phyloP scores from a whole-genome alignment of 53 echinoderm and acorn worm species.

The Zoroaster sp. region DNA sequence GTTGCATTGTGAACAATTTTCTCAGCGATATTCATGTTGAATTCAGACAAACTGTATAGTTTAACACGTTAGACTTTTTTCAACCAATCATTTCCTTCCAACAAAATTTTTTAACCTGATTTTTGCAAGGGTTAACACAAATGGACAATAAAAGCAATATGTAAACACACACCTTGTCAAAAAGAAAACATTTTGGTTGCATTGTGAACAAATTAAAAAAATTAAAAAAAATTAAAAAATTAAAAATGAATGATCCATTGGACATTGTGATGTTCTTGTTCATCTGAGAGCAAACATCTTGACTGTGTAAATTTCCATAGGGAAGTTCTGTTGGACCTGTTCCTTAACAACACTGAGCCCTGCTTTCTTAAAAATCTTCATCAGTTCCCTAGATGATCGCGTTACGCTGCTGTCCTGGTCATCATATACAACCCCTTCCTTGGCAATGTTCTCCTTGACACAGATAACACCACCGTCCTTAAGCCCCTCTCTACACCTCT shows the following conservation, averaged over 20 bases:
- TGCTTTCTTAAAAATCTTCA: conserved; percentile 63
- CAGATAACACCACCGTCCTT: conserved; percentile 76
- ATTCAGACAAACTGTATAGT: no score
- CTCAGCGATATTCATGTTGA: no score
- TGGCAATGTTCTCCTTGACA: conserved; percentile 92
- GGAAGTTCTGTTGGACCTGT: conserved; percentile 76
- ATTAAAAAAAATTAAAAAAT: no score
- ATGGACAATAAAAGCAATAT: no score
- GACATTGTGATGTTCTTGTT: not conserved
- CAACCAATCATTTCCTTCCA: no score
- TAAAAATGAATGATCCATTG: not conserved
- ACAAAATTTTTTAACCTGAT: no score
- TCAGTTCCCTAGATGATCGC: conserved; percentile 63
- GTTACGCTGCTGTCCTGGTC: conserved; percentile 97
- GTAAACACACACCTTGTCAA: no score
- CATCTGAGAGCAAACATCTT: conserved; percentile 90
- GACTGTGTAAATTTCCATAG: conserved; percentile 74
- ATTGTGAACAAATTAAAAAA: no score
- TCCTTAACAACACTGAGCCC: conserved; percentile 74
- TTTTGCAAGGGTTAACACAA: no score
- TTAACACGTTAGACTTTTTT: no score
- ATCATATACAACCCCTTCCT: conserved; percentile 72
- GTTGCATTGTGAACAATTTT: no score
- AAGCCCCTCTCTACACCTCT: conserved; percentile 77
- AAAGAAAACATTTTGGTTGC: no score